Evolutionary conservation across 2,797 vertebrate genomes (phyloP), one percentile per base, ranked within the genome.

Genomic region (Spheniscus humboldti): DNA sequence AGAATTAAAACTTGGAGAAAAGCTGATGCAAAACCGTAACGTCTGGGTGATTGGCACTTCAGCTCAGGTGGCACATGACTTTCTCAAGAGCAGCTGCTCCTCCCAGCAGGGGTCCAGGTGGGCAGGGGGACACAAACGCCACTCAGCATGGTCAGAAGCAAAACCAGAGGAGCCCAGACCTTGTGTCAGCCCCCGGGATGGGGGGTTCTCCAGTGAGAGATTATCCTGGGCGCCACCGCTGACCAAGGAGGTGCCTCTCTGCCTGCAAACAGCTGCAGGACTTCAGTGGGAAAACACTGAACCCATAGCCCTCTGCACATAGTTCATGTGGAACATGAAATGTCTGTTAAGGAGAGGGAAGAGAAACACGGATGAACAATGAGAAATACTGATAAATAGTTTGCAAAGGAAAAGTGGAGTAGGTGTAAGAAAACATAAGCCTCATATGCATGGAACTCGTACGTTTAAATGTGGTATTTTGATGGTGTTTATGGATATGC

Each of bases 51-150:
- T 6, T 25, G 35, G 57, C 15, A 4, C 45, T 63, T 86, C 1
- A 14, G n/a, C 47, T 92, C 0, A 1, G 14, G 45, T 52, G 71
- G 31, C 60, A 23, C 48, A 33, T 0, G 0, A 28, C 33, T 56
- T 86, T 53, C 88, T 63, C 33, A 11, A 55, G 53, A 72, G 39
- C 55, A 74, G 19, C 84, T 37, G 23, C 74, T 86, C 43, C 56
- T 91, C 41, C n/a, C n/a, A 30, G 8, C 5, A 12, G 15, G 43
- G 14, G 2, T 25, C 59, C 15, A 8, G 13, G 13, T 25, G 60
- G 35, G n/a, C 5, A 11, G 22, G 27, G 17, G 37, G 8, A 4
- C 41, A 15, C 31, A 60, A 47, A 41, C 3, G 15, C 5, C 27
- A 57, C 30, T 47, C 5, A 1, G 14, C 6, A 2, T 47, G 84